Conservation (phyloP, 1,140 invertebrate species). For the Capitella teleta region DNA sequence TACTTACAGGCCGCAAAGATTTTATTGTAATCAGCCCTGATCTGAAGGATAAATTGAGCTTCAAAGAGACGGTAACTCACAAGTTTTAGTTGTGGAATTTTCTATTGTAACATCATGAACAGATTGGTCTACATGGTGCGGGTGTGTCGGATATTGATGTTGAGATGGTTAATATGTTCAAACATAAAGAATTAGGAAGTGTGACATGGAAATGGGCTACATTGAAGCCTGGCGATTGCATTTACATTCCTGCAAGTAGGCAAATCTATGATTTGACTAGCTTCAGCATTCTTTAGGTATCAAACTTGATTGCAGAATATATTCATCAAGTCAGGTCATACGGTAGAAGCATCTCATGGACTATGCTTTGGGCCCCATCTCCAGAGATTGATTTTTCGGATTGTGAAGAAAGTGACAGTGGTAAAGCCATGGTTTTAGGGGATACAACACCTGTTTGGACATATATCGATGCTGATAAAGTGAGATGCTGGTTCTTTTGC, state of each 20-base stretch:
- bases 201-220: constrained; percentile 36
- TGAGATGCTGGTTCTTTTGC: background rate
- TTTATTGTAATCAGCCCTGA: constrained; percentile 35
- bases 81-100: background rate
- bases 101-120: background rate
- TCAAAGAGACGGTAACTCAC: constrained; percentile 21
- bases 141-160: constrained; percentile 17
- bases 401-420: constrained; percentile 16
- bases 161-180: constrained; percentile 35
- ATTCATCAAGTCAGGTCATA: constrained; percentile 38
- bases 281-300: background rate
- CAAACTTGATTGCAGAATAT: constrained; percentile 9
- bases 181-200: constrained; percentile 21
- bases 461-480: constrained; percentile 9
- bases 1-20: constrained; percentile 37
- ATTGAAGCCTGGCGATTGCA: constrained; percentile 34
- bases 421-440: constrained; percentile 1
- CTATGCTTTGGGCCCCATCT: constrained; percentile 26
- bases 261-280: background rate
- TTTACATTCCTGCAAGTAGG: constrained; percentile 37
- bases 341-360: constrained; percentile 34
- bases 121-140: background rate
- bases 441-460: constrained; percentile 11
- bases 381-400: constrained; percentile 19
- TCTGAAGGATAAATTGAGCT: constrained; percentile 26